phyloP scores from a whole-genome alignment of 2,113 vertebrate genomes.

The Lynx canadensis region DNA sequence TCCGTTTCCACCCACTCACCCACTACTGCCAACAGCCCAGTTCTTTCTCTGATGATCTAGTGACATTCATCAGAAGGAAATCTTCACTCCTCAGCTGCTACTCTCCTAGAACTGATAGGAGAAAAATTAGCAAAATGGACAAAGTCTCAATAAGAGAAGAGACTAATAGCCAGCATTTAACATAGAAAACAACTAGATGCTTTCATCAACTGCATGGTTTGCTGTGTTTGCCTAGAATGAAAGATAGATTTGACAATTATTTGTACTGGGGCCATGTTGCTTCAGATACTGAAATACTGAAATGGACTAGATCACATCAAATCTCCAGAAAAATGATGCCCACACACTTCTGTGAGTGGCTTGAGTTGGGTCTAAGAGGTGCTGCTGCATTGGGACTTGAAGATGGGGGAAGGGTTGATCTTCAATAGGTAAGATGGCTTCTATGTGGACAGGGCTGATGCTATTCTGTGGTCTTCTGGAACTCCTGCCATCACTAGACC shows the following conservation, averaged over 20 bases:
- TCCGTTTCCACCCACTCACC: not conserved
- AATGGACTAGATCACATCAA: not conserved
- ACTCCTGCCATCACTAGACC: not conserved
- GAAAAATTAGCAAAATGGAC: conserved; percentile 41
- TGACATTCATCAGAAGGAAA: conserved; percentile 17
- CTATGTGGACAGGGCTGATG: not conserved
- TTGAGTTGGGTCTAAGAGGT: not conserved
- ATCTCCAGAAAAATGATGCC: not conserved
- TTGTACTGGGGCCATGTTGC: not conserved
- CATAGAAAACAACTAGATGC: not conserved
- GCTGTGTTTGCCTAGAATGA: not conserved
- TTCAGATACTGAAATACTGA: not conserved
- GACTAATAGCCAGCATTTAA: not conserved
- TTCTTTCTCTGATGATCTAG: not conserved
- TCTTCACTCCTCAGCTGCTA: not conserved
- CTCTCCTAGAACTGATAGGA: not conserved
- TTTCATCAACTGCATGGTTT: not conserved
- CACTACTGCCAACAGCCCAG: not conserved
- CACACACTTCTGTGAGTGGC: not conserved
- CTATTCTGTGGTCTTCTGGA: not conserved
- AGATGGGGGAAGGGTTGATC: not conserved
- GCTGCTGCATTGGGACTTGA: not conserved
- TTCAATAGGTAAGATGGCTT: not conserved
- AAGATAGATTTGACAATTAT: not conserved
- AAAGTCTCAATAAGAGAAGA: not conserved